These are phyloP conservation scores for Felis chaus DNA, from an alignment of 2,113 vertebrate genomes.

Conservation along the genomic window DNA sequence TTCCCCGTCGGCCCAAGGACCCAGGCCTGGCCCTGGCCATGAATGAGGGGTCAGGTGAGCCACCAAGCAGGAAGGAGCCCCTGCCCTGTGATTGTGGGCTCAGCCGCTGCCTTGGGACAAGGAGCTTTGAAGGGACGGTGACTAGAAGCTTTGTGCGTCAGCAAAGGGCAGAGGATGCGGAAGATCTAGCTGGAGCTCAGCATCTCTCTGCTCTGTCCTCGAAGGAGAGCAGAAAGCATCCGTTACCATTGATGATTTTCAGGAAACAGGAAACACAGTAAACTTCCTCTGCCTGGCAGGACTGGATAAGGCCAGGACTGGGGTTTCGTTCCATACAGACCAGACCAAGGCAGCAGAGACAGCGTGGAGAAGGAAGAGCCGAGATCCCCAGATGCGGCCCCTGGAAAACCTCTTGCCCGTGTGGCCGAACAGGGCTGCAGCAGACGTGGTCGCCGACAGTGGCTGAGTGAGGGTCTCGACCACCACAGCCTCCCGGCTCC, in stretches of 20 bases:
- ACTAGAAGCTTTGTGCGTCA: constrained; percentile 61
- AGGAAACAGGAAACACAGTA: neutral
- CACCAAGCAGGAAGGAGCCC: neutral
- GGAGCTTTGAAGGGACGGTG: constrained; percentile 77
- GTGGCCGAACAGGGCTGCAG: neutral
- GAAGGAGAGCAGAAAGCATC: constrained; percentile 40
- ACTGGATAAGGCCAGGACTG: neutral
- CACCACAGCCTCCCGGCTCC: accelerated
- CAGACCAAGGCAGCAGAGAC: too few relatives aligned
- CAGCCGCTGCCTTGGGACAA: constrained; percentile 46
- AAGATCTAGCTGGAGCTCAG: constrained; percentile 65
- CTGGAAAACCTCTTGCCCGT: accelerated
- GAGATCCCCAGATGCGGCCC: too few relatives aligned
- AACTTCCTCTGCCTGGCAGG: neutral
- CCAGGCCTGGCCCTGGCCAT: neutral
- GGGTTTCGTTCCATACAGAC: accelerated
- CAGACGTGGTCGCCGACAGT: neutral
- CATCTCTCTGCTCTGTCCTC: constrained; percentile 61
- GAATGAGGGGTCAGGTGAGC: neutral
- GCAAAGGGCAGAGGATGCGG: constrained; percentile 65
- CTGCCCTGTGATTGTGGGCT: neutral
- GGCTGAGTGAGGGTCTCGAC: accelerated
- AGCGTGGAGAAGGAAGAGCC: neutral
- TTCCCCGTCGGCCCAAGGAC: neutral
- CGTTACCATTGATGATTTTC: constrained; percentile 56